Conservation (phyloP, 2,888 invertebrate genomes). For the Cerastis leucographa region DNA sequence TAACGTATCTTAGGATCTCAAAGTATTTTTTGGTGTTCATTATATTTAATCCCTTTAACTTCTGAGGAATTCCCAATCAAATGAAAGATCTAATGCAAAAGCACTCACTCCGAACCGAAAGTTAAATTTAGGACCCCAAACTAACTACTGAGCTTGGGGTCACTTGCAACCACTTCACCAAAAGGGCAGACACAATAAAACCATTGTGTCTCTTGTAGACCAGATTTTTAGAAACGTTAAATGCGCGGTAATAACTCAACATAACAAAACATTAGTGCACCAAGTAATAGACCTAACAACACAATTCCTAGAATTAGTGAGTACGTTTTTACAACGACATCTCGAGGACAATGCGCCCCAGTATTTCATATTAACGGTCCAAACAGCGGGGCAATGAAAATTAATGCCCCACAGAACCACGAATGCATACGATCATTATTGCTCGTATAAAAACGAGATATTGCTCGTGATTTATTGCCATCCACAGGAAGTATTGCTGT, state of each 20-base stretch:
- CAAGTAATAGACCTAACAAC: conserved; percentile 21
- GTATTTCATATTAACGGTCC: conserved; percentile 78
- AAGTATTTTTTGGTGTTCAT: too few relatives aligned
- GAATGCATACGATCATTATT: conserved; percentile 71
- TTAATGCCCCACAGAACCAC: conserved; percentile 71
- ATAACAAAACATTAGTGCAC: not conserved
- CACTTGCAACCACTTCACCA: not conserved
- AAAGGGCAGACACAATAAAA: not conserved
- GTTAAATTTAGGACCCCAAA: not conserved
- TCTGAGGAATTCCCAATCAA: not conserved
- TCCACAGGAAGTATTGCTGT: conserved; percentile 29
- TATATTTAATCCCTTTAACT: too few relatives aligned
- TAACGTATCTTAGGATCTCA: too few relatives aligned
- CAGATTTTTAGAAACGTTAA: not conserved
- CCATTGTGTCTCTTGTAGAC: not conserved
- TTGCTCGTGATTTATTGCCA: conserved; percentile 50
- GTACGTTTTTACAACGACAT: conserved; percentile 58
- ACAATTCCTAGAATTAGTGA: conserved; percentile 24
- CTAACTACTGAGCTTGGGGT: not conserved
- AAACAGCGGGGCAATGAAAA: conserved; percentile 74
- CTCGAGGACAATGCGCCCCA: conserved; percentile 64
- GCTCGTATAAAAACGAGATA: conserved; percentile 69
- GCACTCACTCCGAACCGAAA: not conserved
- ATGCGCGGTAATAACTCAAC: not conserved
- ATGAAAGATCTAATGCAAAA: not conserved